phyloP scores from a whole-genome alignment of 2,113 vertebrate species.

The Felis catus region DNA sequence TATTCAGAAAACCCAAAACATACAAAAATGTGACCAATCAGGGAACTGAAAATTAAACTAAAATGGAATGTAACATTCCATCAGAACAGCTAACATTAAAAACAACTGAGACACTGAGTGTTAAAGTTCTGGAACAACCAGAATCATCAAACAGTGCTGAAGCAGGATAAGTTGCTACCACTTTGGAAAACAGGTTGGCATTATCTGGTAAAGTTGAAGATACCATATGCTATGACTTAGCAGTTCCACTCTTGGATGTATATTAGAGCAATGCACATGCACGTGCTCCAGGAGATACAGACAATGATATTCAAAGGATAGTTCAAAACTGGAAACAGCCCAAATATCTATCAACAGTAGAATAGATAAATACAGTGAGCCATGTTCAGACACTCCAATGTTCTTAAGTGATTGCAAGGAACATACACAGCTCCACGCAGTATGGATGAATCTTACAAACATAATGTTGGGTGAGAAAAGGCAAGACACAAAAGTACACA shows the following conservation, averaged over 20 bases:
- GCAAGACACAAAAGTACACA: not conserved
- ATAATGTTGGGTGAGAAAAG: not conserved
- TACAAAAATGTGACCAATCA: not conserved
- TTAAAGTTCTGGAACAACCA: not conserved
- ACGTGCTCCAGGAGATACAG: not conserved
- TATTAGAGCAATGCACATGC: not conserved
- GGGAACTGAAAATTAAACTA: not conserved
- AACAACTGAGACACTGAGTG: not conserved
- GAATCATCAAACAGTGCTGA: not conserved
- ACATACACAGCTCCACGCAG: not conserved
- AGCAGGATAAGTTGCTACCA: not conserved
- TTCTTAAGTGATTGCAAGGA: not conserved
- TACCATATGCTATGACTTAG: not conserved
- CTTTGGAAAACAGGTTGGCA: not conserved
- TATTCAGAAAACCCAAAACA: not conserved
- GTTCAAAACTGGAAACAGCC: not conserved
- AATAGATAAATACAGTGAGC: not conserved
- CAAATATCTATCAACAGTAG: not conserved
- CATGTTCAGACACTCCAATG: not conserved
- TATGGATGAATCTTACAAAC: not conserved
- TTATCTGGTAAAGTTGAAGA: not conserved
- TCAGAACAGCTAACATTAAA: not conserved
- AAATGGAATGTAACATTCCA: not conserved
- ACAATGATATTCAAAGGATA: not conserved
- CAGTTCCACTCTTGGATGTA: not conserved